Conservation (phyloP, 2,113 vertebrate genomes). For the Lophochroa leadbeateri region DNA sequence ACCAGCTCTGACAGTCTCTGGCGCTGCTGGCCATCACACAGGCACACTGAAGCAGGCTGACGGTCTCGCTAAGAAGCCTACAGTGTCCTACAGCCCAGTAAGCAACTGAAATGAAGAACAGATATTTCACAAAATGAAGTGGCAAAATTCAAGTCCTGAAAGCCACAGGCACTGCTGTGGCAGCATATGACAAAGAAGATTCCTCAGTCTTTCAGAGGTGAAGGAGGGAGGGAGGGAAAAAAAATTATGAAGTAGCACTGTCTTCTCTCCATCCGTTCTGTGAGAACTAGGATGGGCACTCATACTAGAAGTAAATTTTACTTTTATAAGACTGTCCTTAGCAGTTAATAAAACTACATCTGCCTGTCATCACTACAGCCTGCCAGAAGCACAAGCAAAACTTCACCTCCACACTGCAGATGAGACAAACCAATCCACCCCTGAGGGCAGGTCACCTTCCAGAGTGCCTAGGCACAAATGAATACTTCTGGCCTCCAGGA, state of each 20-base stretch:
- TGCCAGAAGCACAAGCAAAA: background rate
- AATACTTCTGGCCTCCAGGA: background rate
- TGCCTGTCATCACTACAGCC: background rate
- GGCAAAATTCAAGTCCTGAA: background rate
- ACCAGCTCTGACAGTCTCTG: background rate
- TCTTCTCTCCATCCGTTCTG: background rate
- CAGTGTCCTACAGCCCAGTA: fast-evolving
- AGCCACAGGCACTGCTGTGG: background rate
- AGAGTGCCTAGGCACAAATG: background rate
- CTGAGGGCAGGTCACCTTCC: background rate
- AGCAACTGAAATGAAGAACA: background rate
- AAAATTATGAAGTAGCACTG: background rate
- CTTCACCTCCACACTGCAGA: background rate
- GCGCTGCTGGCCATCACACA: background rate
- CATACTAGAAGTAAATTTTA: background rate
- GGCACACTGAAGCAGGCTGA: background rate
- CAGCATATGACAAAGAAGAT: background rate
- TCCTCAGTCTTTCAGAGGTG: background rate
- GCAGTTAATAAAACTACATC: background rate
- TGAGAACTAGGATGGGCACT: background rate
- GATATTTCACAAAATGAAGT: background rate
- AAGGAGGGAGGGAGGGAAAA: background rate
- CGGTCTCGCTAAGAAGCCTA: background rate
- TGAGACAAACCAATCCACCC: background rate
- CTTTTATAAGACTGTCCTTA: background rate